Conservation (phyloP, 1,140 invertebrate genomes). For the Drosophila prosaltans region DNA sequence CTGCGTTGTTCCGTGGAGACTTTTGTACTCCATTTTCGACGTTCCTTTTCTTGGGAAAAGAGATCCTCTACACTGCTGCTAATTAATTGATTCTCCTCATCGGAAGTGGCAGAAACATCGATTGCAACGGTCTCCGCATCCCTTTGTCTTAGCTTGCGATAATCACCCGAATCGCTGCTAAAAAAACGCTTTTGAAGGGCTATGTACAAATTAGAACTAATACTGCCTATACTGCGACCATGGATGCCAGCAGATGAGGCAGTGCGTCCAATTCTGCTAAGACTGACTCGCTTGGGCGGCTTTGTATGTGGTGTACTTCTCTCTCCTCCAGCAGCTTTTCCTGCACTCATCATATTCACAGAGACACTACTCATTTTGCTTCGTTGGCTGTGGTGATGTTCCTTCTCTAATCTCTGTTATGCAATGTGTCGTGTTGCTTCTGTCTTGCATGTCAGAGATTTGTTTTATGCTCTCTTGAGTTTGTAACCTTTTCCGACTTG, state of each 20-base stretch:
- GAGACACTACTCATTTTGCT: conserved; percentile 64
- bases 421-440: conserved; percentile 48
- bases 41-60: conserved; percentile 47
- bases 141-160: conserved; percentile 51
- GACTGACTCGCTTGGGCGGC: conserved; percentile 31
- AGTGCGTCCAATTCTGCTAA: conserved; percentile 33
- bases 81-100: conserved; percentile 34
- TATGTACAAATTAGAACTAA: conserved; percentile 60
- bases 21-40: conserved; percentile 48
- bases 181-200: conserved; percentile 64
- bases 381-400: conserved; percentile 44
- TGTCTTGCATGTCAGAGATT: conserved; percentile 57
- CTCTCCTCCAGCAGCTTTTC: conserved; percentile 33
- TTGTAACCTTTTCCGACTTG: conserved; percentile 50
- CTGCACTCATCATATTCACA: conserved; percentile 57
- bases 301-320: not conserved
- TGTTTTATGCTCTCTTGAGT: conserved; percentile 63
- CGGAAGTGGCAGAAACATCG: conserved; percentile 31
- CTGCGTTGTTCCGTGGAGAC: conserved; percentile 27
- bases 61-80: conserved; percentile 68
- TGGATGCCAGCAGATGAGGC: conserved; percentile 48
- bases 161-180: conserved; percentile 42
- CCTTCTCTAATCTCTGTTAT: conserved; percentile 51
- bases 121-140: conserved; percentile 49
- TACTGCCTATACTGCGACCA: conserved; percentile 53